Evolutionary conservation across 92 coral and sea anemone genomes (phyloP), one percentile per base, ranked within the genome.

Genomic region (Meandrina meandrites): DNA sequence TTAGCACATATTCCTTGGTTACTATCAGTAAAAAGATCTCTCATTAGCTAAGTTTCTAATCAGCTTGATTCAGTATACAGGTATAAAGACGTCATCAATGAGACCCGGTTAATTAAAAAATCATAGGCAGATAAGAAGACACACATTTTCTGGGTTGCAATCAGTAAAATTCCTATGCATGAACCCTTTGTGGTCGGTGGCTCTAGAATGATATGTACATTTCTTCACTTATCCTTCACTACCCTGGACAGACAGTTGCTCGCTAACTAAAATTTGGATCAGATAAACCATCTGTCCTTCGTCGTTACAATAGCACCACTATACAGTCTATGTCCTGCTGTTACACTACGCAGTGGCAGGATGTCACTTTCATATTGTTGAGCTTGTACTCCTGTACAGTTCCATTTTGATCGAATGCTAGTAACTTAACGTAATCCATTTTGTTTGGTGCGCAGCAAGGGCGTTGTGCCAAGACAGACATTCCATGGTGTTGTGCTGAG

Each of bases 401-500:
- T 32, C 19, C 8, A 8, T n/a, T 8, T 0, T 24, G 0, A 37
- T 56, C 72, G 37, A 86, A 50, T 3, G 12, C 2, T 19, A 86
- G 0, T 0, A 86, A 0, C 7, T 30, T 14, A 5, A 78, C 5
- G 47, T 60, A n/a, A 67, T 28, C 34, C 78, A 47, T 24, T 76
- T 19, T 47, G 3, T 30, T 64, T 37, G 89, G 83, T 7, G 24
- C 36, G 27, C 89, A 86, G 35, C 89, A 86, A 16, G 66, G 11
- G 11, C 53, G 53, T 8, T 12, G 11, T 4, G 14, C 53, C 53
- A 8, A 13, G 53, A 3, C 48, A 17, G 36, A 6, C 16, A n/a
- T 3, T 53, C 5, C 8, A 3, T 45, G 4, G 48, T 45, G 4
- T 45, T 48, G 12, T 4, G 53, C 8, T 48, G 35, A 22, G 27